A percentile compares a stretch with the other conserved stretches of the same genome.
Conservation (phyloP, 2,888 invertebrate species). For the Drosophila nr. perissopoda region DNA sequence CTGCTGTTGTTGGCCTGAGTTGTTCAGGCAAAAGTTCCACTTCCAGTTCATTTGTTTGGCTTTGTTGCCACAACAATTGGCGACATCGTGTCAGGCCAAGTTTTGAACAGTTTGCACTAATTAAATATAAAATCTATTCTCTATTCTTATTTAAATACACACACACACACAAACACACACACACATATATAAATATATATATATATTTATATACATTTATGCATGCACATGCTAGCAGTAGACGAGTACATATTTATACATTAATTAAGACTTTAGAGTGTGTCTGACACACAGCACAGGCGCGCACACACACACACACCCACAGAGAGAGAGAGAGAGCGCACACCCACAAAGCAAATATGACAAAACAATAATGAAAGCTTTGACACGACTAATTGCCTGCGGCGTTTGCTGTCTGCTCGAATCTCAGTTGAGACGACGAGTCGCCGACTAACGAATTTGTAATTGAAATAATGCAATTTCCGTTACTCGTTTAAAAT, state of each 20-base stretch:
- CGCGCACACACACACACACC: slow-evolving; percentile 31
- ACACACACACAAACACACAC: slow-evolving; percentile 1
- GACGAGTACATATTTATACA: slow-evolving; percentile 70
- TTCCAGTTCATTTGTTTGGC: slow-evolving; percentile 67
- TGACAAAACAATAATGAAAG: slow-evolving; percentile 81
- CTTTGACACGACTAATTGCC: slow-evolving; percentile 81
- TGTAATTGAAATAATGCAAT: slow-evolving; percentile 81
- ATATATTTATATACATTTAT: background rate
- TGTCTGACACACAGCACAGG: slow-evolving; percentile 60
- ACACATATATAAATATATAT: slow-evolving; percentile 3
- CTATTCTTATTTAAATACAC: slow-evolving; percentile 43
- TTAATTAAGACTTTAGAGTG: slow-evolving; percentile 79
- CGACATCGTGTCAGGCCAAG: slow-evolving; percentile 70
- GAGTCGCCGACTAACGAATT: slow-evolving; percentile 67
- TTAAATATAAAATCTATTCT: slow-evolving; percentile 79
- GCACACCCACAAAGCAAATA: slow-evolving; percentile 66
- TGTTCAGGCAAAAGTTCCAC: slow-evolving; percentile 59
- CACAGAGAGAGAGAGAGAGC: background rate
- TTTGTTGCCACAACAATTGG: slow-evolving; percentile 79
- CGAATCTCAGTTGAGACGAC: slow-evolving; percentile 58
- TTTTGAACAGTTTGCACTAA: slow-evolving; percentile 68
- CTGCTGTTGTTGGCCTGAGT: slow-evolving; percentile 21
- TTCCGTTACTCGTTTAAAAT: slow-evolving; percentile 81
- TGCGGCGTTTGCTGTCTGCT: slow-evolving; percentile 78
- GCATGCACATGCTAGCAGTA: slow-evolving; percentile 6